Conservation (phyloP, 2,113 vertebrate species). For the Macaca nemestrina region DNA sequence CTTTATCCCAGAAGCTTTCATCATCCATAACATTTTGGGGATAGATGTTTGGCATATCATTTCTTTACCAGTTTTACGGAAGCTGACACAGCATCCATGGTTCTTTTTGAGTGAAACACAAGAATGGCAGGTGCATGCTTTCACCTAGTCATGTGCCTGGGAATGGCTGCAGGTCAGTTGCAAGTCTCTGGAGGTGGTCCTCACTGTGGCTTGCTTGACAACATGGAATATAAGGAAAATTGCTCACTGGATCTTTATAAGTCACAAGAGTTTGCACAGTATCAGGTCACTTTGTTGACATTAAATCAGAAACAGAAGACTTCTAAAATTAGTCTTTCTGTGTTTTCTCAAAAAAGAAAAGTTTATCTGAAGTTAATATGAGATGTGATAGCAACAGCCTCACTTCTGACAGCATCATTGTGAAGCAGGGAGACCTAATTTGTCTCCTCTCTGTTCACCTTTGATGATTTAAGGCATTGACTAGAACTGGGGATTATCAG, state of each 20-base stretch:
- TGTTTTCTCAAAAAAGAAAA: not conserved
- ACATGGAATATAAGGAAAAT: constrained; percentile 66
- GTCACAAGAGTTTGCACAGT: constrained; percentile 35
- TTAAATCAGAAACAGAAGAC: constrained; percentile 41
- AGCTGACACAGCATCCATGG: constrained; percentile 52
- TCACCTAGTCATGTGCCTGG: constrained; percentile 57
- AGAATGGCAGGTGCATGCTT: constrained; percentile 62
- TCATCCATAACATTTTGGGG: not conserved
- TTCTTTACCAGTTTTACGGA: constrained; percentile 6
- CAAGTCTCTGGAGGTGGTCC: constrained; percentile 50
- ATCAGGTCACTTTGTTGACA: constrained; percentile 61
- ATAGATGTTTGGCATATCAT: not conserved
- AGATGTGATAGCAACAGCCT: not conserved
- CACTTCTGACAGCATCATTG: not conserved
- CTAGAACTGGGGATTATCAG: not conserved
- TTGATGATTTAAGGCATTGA: no score
- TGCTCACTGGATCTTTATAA: constrained; percentile 64
- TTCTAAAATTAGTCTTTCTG: not conserved
- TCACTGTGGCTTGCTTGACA: constrained; percentile 60
- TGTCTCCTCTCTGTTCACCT: not conserved
- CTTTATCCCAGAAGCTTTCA: not conserved
- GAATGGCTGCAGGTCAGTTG: constrained; percentile 21
- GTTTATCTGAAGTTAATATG: not conserved
- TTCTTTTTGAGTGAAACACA: constrained; percentile 71
- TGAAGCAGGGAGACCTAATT: not conserved